Evolutionary conservation across 2,797 vertebrate species (phyloP).

Genomic region (Garrulus glandarius): DNA sequence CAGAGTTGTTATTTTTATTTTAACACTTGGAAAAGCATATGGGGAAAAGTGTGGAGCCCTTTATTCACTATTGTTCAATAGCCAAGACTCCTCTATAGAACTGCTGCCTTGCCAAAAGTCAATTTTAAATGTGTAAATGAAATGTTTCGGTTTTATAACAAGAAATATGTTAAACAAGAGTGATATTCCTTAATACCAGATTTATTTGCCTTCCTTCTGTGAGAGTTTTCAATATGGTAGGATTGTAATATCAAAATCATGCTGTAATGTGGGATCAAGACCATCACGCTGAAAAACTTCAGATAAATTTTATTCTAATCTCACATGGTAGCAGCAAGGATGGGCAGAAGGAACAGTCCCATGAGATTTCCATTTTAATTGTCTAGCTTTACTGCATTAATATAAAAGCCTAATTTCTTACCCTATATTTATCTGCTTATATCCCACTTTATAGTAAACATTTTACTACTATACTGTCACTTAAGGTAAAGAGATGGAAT

Average conservation of each 20-base stretch:
- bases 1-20: slow-evolving; percentile 43
- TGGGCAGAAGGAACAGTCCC: background rate
- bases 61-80: slow-evolving; percentile 50
- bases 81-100: slow-evolving; percentile 23
- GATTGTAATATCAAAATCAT: background rate
- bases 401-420: background rate
- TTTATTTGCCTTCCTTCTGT: background rate
- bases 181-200: background rate
- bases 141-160: background rate
- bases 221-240: background rate
- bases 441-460: background rate
- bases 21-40: slow-evolving; percentile 53
- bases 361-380: background rate
- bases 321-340: background rate
- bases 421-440: background rate
- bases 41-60: slow-evolving; percentile 25
- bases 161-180: background rate
- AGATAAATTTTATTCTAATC: background rate
- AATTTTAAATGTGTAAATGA: background rate
- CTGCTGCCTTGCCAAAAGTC: slow-evolving; percentile 18
- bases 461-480: background rate
- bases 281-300: background rate
- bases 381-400: background rate
- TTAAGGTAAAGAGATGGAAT: background rate
- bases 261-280: background rate